Percentiles rank a stretch among this genome's conserved stretches.
Evolutionary conservation across 2,888 invertebrate genomes (phyloP).

Genomic region (Pseudococcus viburni): DNA sequence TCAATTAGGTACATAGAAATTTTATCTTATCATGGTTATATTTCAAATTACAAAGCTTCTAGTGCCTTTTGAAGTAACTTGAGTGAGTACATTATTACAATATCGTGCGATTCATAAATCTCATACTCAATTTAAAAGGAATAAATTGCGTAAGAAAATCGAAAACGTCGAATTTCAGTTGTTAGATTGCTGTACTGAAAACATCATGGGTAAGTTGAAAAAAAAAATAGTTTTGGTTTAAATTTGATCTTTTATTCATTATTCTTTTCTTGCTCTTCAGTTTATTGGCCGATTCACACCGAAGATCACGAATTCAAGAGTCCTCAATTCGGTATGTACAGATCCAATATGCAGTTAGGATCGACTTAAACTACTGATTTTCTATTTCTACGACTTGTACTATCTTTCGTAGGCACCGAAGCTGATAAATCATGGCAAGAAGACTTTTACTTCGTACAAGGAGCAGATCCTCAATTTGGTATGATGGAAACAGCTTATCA

Average conservation of each 20-base stretch:
- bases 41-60: background rate
- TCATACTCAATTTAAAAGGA: background rate
- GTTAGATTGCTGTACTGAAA: background rate
- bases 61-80: background rate
- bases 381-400: background rate
- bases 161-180: background rate
- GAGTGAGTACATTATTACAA: background rate
- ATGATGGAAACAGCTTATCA: slow-evolving; percentile 68
- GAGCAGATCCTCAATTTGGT: slow-evolving; percentile 74
- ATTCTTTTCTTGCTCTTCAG: slow-evolving; percentile 13
- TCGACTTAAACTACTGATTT: background rate
- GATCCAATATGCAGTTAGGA: background rate
- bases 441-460: slow-evolving; percentile 73
- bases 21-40: background rate
- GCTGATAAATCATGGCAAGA: slow-evolving; percentile 71
- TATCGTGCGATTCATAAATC: background rate
- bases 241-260: background rate
- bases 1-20: background rate
- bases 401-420: slow-evolving; percentile 43
- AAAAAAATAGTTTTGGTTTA: background rate
- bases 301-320: slow-evolving; percentile 30
- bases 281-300: slow-evolving; percentile 60
- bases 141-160: background rate
- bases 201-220: background rate
- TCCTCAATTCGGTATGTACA: slow-evolving; percentile 30